A percentile compares a stretch with the other conserved stretches of the same genome.
Conservation (phyloP, 2,888 invertebrate species). For the Teleiodes luculella region DNA sequence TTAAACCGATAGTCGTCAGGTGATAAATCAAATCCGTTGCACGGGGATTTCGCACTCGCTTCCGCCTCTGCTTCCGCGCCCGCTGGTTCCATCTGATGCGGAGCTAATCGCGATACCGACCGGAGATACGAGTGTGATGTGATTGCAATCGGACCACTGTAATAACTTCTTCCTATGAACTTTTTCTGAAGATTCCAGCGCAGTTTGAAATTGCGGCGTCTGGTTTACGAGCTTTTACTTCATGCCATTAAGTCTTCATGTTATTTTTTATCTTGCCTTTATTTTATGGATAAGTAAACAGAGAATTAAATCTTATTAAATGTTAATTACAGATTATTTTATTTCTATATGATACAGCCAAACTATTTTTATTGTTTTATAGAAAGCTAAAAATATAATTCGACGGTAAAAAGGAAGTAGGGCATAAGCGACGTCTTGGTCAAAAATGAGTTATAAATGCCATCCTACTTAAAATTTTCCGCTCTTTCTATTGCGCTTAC, state of each 20-base stretch:
- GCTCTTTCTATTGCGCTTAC: too few relatives aligned
- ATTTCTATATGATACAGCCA: too few relatives aligned
- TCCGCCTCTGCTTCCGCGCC: not conserved
- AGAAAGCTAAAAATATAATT: too few relatives aligned
- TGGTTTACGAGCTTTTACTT: not conserved
- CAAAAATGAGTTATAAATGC: too few relatives aligned
- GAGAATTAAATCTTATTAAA: too few relatives aligned
- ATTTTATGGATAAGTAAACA: too few relatives aligned
- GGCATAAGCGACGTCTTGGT: too few relatives aligned
- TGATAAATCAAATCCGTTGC: slow-evolving; percentile 15
- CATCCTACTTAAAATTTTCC: too few relatives aligned
- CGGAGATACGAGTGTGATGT: not conserved
- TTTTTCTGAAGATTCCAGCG: slow-evolving; percentile 3
- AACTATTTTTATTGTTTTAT: too few relatives aligned
- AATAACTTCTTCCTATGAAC: slow-evolving; percentile 7
- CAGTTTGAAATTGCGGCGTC: slow-evolving; percentile 5
- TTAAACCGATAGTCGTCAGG: slow-evolving; percentile 6
- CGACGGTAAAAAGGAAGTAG: too few relatives aligned
- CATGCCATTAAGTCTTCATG: not conserved
- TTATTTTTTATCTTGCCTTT: too few relatives aligned
- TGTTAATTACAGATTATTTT: too few relatives aligned
- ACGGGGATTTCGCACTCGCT: slow-evolving; percentile 14
- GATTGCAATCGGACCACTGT: slow-evolving; percentile 1
- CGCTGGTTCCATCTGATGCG: slow-evolving; percentile 8
- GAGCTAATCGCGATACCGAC: slow-evolving; percentile 6